These are phyloP conservation scores for Caenorhabditis uteleia DNA, from an alignment of 2,888 invertebrate species.

Conservation along the genomic window DNA sequence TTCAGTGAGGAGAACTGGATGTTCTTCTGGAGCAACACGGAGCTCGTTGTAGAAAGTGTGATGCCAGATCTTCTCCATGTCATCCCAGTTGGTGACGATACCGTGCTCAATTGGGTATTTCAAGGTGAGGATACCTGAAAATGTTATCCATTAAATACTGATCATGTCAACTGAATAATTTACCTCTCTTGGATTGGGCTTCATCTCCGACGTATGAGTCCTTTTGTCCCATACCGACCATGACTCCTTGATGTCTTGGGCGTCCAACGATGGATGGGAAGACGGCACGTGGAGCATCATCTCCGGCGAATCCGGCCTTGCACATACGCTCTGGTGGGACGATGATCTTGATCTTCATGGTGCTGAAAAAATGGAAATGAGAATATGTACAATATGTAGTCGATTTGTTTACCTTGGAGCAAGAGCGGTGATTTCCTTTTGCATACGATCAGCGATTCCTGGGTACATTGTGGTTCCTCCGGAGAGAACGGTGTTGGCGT, in stretches of 20 bases:
- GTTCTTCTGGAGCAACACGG: constrained; percentile 91
- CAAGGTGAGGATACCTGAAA: constrained; percentile 80
- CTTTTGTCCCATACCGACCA: constrained; percentile 67
- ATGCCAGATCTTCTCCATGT: constrained; percentile 98
- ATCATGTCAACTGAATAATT: background rate
- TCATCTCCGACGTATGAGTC: constrained; percentile 60
- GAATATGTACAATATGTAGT: background rate
- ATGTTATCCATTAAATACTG: constrained; percentile 50
- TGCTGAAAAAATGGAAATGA: constrained; percentile 75
- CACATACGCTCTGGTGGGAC: constrained; percentile 72
- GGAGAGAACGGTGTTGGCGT: constrained; percentile 10
- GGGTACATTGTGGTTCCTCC: constrained; percentile 14
- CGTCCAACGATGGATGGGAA: constrained; percentile 84
- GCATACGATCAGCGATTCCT: constrained; percentile 15
- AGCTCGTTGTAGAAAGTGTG: constrained; percentile 97
- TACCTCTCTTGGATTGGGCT: constrained; percentile 78
- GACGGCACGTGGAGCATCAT: constrained; percentile 81
- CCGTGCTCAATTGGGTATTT: constrained; percentile 95
- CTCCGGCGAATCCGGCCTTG: constrained; percentile 81
- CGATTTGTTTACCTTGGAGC: constrained; percentile 74
- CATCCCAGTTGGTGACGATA: constrained; percentile 96
- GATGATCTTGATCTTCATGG: constrained; percentile 14
- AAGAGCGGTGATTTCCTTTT: constrained; percentile 13
- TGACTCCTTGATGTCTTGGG: constrained; percentile 77
- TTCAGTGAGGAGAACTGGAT: constrained; percentile 88